These are phyloP conservation scores for Ditylenchus dipsaci DNA, from an alignment of 1,140 invertebrate species.

Conservation along the genomic window DNA sequence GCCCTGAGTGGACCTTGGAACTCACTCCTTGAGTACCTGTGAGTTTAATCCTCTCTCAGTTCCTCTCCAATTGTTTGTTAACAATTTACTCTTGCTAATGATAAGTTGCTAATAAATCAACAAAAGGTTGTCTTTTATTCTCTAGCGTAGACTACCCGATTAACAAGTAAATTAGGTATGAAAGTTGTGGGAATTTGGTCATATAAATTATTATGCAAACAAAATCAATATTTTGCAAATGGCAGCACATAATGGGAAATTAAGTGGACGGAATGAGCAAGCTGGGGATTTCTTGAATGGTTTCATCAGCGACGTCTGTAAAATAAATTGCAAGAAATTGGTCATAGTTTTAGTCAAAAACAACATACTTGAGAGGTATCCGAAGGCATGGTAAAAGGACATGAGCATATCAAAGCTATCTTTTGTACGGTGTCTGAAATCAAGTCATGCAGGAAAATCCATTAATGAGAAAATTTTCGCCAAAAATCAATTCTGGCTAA, in stretches of 20 bases:
- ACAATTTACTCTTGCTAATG: no score
- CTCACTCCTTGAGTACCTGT: no score
- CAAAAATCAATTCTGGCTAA: neutral
- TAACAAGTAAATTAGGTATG: no score
- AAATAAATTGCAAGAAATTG: neutral
- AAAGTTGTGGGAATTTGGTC: no score
- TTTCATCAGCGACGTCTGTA: slow-evolving; percentile 16
- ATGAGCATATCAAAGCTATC: slow-evolving; percentile 44
- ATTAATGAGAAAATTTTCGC: neutral
- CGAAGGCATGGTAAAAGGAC: slow-evolving; percentile 33
- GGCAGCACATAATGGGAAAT: slow-evolving; percentile 44
- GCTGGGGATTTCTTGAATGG: slow-evolving; percentile 37
- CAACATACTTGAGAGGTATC: slow-evolving; percentile 34
- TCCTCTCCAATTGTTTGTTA: no score
- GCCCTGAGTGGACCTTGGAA: no score
- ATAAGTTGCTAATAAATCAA: no score
- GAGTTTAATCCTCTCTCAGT: no score
- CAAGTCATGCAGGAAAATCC: neutral
- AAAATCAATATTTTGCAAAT: slow-evolving; percentile 46
- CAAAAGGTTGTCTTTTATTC: no score
- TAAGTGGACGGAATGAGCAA: slow-evolving; percentile 31
- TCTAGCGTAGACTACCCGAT: no score
- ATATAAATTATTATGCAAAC: neutral
- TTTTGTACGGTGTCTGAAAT: slow-evolving; percentile 62
- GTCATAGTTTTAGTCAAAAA: neutral